Percentiles rank a stretch among this genome's conserved stretches.
Conservation (phyloP, 35 echinoderm and acorn worm species). For the Nesometra sesokonis region DNA sequence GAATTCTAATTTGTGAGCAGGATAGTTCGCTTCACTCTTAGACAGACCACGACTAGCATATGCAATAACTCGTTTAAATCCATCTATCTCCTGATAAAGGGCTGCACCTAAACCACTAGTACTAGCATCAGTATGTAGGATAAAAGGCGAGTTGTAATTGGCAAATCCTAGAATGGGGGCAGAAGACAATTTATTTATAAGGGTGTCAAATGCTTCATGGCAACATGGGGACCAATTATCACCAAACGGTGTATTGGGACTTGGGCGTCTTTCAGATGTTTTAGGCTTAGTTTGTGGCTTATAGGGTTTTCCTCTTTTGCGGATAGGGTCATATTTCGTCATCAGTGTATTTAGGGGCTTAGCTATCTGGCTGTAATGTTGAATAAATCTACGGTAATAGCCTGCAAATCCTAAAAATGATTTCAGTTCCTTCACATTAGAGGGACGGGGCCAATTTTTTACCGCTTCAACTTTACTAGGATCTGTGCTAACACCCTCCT, state of each 20-base stretch:
- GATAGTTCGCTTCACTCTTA: slow-evolving; percentile 5
- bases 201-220: neutral
- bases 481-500: slow-evolving; percentile 35
- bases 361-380: slow-evolving; percentile 32
- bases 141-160: slow-evolving; percentile 27
- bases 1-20: slow-evolving; percentile 43
- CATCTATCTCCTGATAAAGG: slow-evolving; percentile 35
- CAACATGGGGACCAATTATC: no score
- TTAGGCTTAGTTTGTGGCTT: no score
- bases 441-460: slow-evolving; percentile 38
- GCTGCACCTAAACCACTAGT: slow-evolving; percentile 37
- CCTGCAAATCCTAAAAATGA: slow-evolving; percentile 52
- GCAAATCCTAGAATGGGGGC: slow-evolving; percentile 30
- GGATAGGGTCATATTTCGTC: neutral
- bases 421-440: slow-evolving; percentile 36
- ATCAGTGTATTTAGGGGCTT: slow-evolving; percentile 23
- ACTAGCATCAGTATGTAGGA: slow-evolving; percentile 31
- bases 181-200: slow-evolving; percentile 31
- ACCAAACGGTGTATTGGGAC: no score
- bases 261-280: no score
- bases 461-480: slow-evolving; percentile 47
- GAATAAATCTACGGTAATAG: slow-evolving; percentile 62
- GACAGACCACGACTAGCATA: slow-evolving; percentile 19
- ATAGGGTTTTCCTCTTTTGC: no score
- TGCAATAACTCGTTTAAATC: neutral